Evolutionary conservation across 2,888 invertebrate genomes (phyloP), one percentile per base, ranked within the genome.

Genomic region (Dastarcus helophoroides): DNA sequence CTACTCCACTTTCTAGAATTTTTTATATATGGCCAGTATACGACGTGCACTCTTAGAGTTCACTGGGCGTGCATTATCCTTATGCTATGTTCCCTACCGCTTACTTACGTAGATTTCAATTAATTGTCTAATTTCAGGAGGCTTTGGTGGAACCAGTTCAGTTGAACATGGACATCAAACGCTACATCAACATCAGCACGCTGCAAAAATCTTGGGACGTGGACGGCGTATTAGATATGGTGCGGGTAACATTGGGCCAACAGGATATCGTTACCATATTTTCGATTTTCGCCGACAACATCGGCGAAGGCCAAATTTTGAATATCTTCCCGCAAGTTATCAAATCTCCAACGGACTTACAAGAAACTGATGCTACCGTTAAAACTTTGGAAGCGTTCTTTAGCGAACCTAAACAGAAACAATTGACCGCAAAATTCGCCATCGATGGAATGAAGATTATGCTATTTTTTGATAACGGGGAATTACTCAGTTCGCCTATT

Each of bases 371-470:
- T 26, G 54, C 60, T 33, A 44, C 51, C 2, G 76, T 81, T 1
- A 73, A 72, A 46, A 79, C 74, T 44, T 54, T 83, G 1, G 79
- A 82, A 56, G 79, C 76, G 2, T 83, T 83, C 55, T 73, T 83
- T 43, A 74, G 74, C 26, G 77, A 79, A 41, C 73, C 75, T 1
- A 64, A 75, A 23, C 67, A 71, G 34, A 74, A 73, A 40, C 73
- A 75, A 47, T 62, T 72, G 2, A 60, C 66, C 2, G 53, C 72
- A 4, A 73, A 76, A 42, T 68, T 79, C 33, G 67, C 68, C 1
- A 56, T 83, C 14, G 83, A 84, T 39, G 79, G 81, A 15, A 43
- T 81, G n/a, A 73, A 75, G 42, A 44, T 84, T 2, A 71, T 73
- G 42, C 60, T 84, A 1, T 82, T 79, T 56, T 73, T 75, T 11